Base-by-base conservation (phyloP, 2,797 vertebrate species). In the Avahi laniger region DNA sequence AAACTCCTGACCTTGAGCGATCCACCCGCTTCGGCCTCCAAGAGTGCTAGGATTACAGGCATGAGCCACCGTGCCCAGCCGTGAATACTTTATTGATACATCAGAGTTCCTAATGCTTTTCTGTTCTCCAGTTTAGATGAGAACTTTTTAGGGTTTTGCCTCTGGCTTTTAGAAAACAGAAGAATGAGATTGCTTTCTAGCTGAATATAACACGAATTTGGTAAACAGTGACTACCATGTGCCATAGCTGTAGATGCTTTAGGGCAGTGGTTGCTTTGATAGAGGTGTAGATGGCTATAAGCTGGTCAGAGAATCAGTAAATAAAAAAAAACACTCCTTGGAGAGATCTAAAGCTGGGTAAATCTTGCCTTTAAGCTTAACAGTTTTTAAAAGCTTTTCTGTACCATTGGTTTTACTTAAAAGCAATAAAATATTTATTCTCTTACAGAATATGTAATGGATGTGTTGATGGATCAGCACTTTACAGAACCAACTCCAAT, bases 401-500 rank as follows among this genome's bases (percentile, higher is more conserved):
- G 28, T 93, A 43, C 91, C 48, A 13, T 35, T 93, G 33, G 57
- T 85, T 95, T 54, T 78, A 38, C 61, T 61, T 95, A 85, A 91
- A 80, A 96, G 75, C 33, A 35, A 1, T 84, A 28, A 67, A 5
- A 12, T 48, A 7, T 63, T 50, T 69, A 4, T 83, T 85, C 17
- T 89, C 90, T 98, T 95, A 38, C 97, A 99, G 99, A 99, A 90
- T 99, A 99, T 93, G 99, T 99, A 87, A 99, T 99, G 97, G 99
- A 99, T 97, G 99, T 99, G 93, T 97, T 99, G 98, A 98, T 99
- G 97, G 99, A 99, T 96, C 99, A 99, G 96, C 99, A 99, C 96
- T 99, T 99, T 97, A 99, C 99, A 95, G 99, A 99, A 97, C 99
- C 99, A 50, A 99, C 99, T 94, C 99, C 99, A 0, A 99, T 99